Percentiles rank a stretch among this genome's conserved stretches.
Conservation (phyloP, 2,888 invertebrate genomes). For the Chironomus tentans region DNA sequence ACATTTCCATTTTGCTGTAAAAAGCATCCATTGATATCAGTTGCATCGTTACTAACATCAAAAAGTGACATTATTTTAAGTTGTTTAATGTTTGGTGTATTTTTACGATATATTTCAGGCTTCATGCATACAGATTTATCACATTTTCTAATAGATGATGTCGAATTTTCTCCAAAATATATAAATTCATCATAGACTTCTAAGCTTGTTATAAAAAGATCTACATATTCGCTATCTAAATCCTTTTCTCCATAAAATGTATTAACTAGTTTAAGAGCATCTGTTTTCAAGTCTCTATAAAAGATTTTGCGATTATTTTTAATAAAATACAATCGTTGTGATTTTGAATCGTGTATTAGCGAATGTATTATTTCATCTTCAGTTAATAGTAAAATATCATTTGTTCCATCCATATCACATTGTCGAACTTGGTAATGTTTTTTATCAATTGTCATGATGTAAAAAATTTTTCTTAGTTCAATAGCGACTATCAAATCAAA, state of each 20-base stretch:
- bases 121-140: slow-evolving; percentile 49
- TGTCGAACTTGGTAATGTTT: slow-evolving; percentile 47
- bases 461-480: slow-evolving; percentile 35
- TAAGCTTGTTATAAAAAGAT: slow-evolving; percentile 47
- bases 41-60: background rate
- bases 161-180: slow-evolving; percentile 59
- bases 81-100: slow-evolving; percentile 44
- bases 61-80: slow-evolving; percentile 6
- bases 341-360: slow-evolving; percentile 51
- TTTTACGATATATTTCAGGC: slow-evolving; percentile 47
- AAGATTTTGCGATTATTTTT: slow-evolving; percentile 36
- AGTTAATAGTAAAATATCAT: slow-evolving; percentile 36
- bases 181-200: slow-evolving; percentile 55
- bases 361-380: slow-evolving; percentile 43
- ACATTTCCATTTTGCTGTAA: background rate
- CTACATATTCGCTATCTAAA: slow-evolving; percentile 35
- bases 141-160: slow-evolving; percentile 52
- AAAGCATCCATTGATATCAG: slow-evolving; percentile 8
- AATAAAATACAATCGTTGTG: slow-evolving; percentile 63
- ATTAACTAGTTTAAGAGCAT: slow-evolving; percentile 29
- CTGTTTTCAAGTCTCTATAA: slow-evolving; percentile 34
- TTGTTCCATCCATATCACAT: slow-evolving; percentile 58
- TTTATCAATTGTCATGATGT: slow-evolving; percentile 29
- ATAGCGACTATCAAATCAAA: slow-evolving; percentile 65
- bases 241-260: slow-evolving; percentile 27